A percentile compares a stretch with the other conserved stretches of the same genome.
Conservation (phyloP, 2,888 invertebrate species). For the Bursaphelenchus okinawaensis region DNA sequence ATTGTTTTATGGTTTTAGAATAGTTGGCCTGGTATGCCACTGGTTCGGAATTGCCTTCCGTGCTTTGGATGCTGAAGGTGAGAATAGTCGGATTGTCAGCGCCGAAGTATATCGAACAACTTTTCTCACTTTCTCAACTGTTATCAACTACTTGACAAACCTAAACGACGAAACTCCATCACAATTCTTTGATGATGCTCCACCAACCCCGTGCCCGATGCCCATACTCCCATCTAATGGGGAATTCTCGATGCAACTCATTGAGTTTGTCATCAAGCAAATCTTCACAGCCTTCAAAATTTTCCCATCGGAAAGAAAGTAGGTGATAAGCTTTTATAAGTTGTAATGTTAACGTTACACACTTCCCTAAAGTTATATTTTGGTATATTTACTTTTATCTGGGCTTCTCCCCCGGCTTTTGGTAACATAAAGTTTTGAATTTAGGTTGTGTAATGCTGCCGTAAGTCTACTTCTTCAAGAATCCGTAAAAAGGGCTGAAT, state of each 20-base stretch:
- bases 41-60: conserved; percentile 6
- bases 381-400: too few species aligned
- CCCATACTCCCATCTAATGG: conserved; percentile 30
- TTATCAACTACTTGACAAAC: conserved; percentile 1
- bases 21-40: conserved; percentile 6
- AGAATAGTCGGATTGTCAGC: not conserved
- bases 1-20: too few species aligned
- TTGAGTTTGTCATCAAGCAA: conserved; percentile 66
- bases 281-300: conserved; percentile 65
- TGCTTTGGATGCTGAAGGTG: conserved; percentile 8
- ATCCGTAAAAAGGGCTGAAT: conserved; percentile 21
- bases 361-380: too few species aligned
- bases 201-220: not conserved
- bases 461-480: conserved; percentile 10
- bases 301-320: conserved; percentile 40
- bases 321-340: conserved; percentile 5
- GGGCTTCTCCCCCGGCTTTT: too few species aligned
- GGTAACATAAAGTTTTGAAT: too few species aligned
- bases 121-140: conserved; percentile 1
- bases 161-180: conserved; percentile 1
- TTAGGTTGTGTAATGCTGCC: conserved; percentile 11
- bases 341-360: too few species aligned
- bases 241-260: conserved; percentile 26
- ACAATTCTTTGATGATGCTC: conserved; percentile 12
- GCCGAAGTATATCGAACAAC: conserved; percentile 7